Evolutionary conservation across 2,888 invertebrate species (phyloP).

Genomic region (Diplazon laetatorius): DNA sequence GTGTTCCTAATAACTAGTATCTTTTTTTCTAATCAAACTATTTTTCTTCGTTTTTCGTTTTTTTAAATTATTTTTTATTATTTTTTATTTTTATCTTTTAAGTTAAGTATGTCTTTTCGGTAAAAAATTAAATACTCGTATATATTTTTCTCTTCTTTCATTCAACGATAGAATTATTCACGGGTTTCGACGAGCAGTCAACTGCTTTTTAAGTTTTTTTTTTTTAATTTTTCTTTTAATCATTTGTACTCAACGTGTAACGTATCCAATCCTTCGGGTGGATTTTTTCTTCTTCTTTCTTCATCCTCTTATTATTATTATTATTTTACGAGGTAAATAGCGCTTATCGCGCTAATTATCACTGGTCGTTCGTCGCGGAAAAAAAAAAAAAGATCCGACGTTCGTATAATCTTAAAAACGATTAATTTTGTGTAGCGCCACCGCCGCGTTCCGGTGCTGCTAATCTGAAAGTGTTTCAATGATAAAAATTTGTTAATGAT

Average conservation of each 20-base stretch:
- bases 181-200: background rate
- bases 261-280: background rate
- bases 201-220: background rate
- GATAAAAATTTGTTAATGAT: constrained; percentile 15
- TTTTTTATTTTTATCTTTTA: too few relatives aligned
- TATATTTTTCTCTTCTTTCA: background rate
- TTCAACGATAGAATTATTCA: background rate
- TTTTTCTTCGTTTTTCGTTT: too few relatives aligned
- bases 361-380: constrained; percentile 10
- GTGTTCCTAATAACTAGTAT: too few relatives aligned
- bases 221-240: too few relatives aligned
- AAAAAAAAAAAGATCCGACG: background rate
- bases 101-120: background rate
- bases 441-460: constrained; percentile 73
- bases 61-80: too few relatives aligned
- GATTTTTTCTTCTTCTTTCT: too few relatives aligned
- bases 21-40: too few relatives aligned
- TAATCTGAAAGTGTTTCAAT: constrained; percentile 71
- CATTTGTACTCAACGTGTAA: constrained; percentile 20
- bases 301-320: background rate
- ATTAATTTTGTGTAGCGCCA: constrained; percentile 32
- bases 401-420: background rate
- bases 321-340: background rate
- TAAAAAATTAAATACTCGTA: constrained; percentile 19
- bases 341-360: constrained; percentile 7